Evolutionary conservation across 2,888 invertebrate species (phyloP), one percentile per base, ranked within the genome.

Genomic region (Alentia gelatinosa): DNA sequence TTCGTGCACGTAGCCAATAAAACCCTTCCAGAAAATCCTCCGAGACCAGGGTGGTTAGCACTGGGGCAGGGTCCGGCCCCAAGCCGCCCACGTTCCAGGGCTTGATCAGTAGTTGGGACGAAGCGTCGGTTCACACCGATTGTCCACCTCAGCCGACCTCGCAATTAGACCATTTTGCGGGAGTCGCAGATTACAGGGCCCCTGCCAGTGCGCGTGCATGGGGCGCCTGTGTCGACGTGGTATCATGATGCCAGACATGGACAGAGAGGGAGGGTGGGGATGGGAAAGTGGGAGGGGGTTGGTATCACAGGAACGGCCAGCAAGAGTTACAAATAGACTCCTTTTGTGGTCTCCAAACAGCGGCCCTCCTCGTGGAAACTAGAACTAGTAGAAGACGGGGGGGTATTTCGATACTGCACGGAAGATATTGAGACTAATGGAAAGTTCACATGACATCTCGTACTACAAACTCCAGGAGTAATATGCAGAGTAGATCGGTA

Each of bases 41-140:
- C 68, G 23, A 68, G 68, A 68, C 68, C 26, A 30, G 68, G 26
- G 68, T 30, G 68, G 68, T 68, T 68, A 68, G 12, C 0, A 30
- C 12, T 33, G 68, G 68, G 33, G 30, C n/a, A 12, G 12, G 30
- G 33, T 30, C n/a, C 23, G 33, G 68, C 30, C 68, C n/a, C n/a
- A 26, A 68, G 68, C 68, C 68, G 12, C 30, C 30, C 68, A 26
- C 30, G 26, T 83, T 83, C 23, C 37, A 30, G 39, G 39, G 39
- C 12, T 40, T 83, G 83, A 83, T 83, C 83, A 35, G 83, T 83
- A 83, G 83, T 83, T 83, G 39, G 83, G 40, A 19, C 68, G 12
- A 30, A 26, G 68, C 33, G 68, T 12, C 39, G 35, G 83, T 40
- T 40, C 39, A 1, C 23, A 9, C 12, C 83, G 40, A 83, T 83